Base-by-base conservation (phyloP, 2,113 vertebrate species). In the Alaudala cheleensis region DNA sequence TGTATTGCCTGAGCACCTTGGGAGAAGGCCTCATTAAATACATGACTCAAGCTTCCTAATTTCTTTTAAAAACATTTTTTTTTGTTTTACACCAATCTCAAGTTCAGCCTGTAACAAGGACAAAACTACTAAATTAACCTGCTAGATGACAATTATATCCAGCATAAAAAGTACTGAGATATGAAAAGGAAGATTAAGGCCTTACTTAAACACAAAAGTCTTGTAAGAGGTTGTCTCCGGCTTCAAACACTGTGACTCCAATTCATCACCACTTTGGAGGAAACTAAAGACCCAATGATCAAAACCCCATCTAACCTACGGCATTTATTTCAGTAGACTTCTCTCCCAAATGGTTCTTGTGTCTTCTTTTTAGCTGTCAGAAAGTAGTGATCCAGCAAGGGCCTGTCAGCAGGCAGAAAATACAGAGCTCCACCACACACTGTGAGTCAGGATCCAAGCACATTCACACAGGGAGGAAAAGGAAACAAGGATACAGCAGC, bases 401-500 rank as follows among this genome's bases (percentile, higher is more conserved):
- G 12, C 70, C 28, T 90, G 74, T 33, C 79, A 83, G 71, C 64
- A 54, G 72, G n/a, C 22, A 45, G 64, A 18, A 65, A 50, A 72
- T 0, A 19, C 25, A 24, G 50, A 31, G 50, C 37, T 57, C 17
- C 19, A 39, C 3, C 2, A 6, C 19, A n/a, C 22, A 3, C 8
- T 5, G 47, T 0, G 3, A 47, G 18, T 12, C 31, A 10, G 72
- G 50, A 44, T 64, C 24, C 12, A 7, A 40, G 50, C 29, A 24
- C 16, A 24, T 0, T 26, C 3, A 8, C 19, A 12, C 44, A 10
- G 1, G 9, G 37, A 21, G 34, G 22, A 9, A 5, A 26, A 40
- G 23, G 17, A 2, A 22, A 8, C 8, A 21, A 14, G 21, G 7
- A 1, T 0, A 3, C 26, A 23, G 40, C 16, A 17, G 17, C 3